These are phyloP conservation scores for Heterodera schachtii DNA, from an alignment of 1,140 invertebrate genomes.

Conservation along the genomic window DNA sequence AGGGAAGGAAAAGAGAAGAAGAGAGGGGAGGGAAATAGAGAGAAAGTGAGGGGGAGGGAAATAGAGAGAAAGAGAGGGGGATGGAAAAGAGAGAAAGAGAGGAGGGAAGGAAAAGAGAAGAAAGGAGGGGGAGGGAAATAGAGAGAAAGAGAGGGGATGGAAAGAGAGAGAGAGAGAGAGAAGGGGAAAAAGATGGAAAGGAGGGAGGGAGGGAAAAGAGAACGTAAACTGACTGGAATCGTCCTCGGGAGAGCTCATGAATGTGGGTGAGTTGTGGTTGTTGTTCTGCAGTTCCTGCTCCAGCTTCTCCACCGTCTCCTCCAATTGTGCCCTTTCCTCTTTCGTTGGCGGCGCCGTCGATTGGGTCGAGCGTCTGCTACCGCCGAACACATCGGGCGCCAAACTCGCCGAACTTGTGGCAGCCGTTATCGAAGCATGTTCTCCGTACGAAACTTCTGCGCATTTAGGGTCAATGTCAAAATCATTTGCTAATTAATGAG, in stretches of 20 bases:
- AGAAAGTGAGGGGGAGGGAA: neutral
- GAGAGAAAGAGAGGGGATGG: neutral
- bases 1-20: too few relatives aligned
- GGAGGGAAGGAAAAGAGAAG: neutral
- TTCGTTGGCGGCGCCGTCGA: constrained; percentile 6
- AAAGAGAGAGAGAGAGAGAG: neutral
- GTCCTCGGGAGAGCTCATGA: constrained; percentile 62
- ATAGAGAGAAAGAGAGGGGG: neutral
- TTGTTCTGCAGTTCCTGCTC: neutral
- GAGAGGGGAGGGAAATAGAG: too few relatives aligned
- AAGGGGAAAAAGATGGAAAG: neutral
- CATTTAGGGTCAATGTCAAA: too few relatives aligned
- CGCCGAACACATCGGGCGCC: constrained; percentile 10
- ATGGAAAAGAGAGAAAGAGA: neutral
- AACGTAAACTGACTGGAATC: constrained; percentile 56
- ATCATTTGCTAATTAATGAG: too few relatives aligned
- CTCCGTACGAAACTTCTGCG: neutral
- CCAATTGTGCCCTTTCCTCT: neutral
- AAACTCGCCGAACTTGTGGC: constrained; percentile 12
- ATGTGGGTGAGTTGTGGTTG: constrained; percentile 45
- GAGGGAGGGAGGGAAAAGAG: neutral
- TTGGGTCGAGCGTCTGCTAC: constrained; percentile 23
- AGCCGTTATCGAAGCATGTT: neutral
- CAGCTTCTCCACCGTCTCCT: constrained; percentile 9
- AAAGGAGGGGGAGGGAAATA: neutral